Evolutionary conservation across 2,113 vertebrate species (phyloP).

Genomic region (Hassar affinis): DNA sequence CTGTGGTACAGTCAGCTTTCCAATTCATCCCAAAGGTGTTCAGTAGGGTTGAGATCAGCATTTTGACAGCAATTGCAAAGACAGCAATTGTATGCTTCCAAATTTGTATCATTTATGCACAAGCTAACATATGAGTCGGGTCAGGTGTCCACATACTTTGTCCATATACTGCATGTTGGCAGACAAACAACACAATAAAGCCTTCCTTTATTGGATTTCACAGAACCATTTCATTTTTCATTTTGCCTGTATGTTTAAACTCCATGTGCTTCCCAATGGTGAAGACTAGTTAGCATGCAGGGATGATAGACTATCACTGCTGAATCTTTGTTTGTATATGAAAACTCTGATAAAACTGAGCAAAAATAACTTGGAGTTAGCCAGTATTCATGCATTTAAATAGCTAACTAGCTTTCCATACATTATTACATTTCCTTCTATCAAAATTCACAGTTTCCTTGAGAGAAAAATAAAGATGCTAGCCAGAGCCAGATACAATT

Average conservation of each 20-base stretch:
- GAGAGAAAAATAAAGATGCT: not conserved
- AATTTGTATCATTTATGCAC: not conserved
- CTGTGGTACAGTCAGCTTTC: not conserved
- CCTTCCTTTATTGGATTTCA: not conserved
- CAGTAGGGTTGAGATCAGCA: not conserved
- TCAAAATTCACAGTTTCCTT: not conserved
- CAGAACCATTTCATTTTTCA: not conserved
- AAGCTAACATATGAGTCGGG: not conserved
- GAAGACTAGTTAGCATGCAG: not conserved
- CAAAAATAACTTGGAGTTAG: not conserved
- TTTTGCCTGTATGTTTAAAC: not conserved
- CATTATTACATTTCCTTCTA: not conserved
- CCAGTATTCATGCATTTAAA: not conserved
- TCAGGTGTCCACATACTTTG: too few species aligned
- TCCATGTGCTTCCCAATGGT: not conserved
- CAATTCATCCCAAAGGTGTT: not conserved
- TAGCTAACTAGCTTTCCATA: not conserved
- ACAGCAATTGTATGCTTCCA: not conserved
- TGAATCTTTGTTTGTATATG: not conserved
- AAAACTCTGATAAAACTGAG: not conserved
- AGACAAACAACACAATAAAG: not conserved
- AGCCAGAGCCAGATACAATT: not conserved
- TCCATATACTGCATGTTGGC: not conserved
- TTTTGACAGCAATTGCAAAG: not conserved
- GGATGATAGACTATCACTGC: not conserved